Percentiles rank a stretch among this genome's conserved stretches.
Conservation (phyloP, 2,113 vertebrate genomes). For the Thryonomys swinderianus region DNA sequence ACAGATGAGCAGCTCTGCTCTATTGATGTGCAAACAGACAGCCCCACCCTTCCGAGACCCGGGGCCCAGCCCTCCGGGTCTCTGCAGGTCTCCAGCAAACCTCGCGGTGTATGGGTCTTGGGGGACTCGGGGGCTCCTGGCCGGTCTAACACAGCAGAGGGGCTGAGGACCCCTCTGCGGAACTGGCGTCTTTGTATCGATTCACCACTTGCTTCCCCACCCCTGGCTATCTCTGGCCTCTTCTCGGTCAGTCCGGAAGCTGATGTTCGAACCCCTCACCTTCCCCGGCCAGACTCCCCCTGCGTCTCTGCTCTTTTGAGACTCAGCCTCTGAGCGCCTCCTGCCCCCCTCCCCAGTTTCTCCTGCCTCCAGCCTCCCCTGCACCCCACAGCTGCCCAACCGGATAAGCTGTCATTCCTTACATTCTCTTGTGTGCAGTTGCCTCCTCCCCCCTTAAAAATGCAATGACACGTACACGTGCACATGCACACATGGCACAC, state of each 20-base stretch:
- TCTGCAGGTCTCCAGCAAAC: background rate
- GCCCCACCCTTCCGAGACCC: background rate
- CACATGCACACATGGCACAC: accelerated
- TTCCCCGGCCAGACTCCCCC: background rate
- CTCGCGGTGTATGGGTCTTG: background rate
- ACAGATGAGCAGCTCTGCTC: background rate
- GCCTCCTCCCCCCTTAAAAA: background rate
- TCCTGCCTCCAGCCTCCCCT: background rate
- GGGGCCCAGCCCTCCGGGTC: accelerated
- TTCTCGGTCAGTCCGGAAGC: background rate
- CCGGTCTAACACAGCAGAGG: background rate
- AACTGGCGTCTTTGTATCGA: background rate
- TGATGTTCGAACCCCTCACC: background rate
- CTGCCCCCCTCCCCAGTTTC: background rate
- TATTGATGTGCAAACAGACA: background rate
- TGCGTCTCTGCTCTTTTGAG: too few species aligned
- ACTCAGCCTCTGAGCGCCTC: background rate
- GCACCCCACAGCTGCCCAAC: background rate
- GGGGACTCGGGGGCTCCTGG: background rate
- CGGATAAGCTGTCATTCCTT: background rate
- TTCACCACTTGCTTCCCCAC: background rate
- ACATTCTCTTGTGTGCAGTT: background rate
- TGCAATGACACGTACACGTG: background rate
- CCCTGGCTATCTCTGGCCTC: background rate
- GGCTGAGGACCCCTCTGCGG: background rate